Percentiles rank a stretch among this genome's conserved stretches.
These are phyloP conservation scores for Acridotheres tristis DNA, from an alignment of 2,797 vertebrate species.

Conservation along the genomic window DNA sequence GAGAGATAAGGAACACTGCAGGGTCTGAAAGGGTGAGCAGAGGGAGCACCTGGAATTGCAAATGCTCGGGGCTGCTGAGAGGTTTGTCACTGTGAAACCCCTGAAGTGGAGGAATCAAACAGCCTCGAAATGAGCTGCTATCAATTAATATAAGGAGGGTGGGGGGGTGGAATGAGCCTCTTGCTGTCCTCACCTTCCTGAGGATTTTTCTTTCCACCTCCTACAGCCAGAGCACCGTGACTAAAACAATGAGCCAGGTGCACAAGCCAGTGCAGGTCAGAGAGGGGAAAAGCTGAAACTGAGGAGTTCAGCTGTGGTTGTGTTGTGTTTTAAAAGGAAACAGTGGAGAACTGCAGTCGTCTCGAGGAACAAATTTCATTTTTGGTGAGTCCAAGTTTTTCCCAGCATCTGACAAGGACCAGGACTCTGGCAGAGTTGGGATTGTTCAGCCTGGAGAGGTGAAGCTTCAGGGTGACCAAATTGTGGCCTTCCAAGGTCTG, in stretches of 20 bases:
- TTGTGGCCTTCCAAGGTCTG: not conserved
- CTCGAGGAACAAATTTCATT: not conserved
- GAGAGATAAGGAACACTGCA: constrained; percentile 30
- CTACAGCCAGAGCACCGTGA: not conserved
- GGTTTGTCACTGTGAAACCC: not conserved
- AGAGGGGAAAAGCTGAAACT: not conserved
- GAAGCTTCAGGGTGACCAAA: not conserved
- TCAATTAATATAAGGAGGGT: not conserved
- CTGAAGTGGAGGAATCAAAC: not conserved
- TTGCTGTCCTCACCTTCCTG: not conserved
- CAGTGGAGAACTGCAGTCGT: not conserved
- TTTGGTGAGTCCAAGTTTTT: not conserved
- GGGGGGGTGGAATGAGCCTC: not conserved
- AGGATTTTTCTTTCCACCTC: not conserved
- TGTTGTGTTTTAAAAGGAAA: not conserved
- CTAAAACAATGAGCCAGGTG: not conserved
- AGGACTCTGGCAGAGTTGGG: not conserved
- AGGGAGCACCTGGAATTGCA: not conserved
- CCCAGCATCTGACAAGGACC: not conserved
- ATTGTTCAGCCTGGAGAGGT: not conserved
- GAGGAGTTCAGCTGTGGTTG: not conserved
- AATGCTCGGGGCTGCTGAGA: not conserved
- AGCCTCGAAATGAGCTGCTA: not conserved
- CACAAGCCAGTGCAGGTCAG: not conserved
- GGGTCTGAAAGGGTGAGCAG: not conserved